Evolutionary conservation across 2,888 invertebrate genomes (phyloP).

Genomic region (Lepidochrysops patricia): DNA sequence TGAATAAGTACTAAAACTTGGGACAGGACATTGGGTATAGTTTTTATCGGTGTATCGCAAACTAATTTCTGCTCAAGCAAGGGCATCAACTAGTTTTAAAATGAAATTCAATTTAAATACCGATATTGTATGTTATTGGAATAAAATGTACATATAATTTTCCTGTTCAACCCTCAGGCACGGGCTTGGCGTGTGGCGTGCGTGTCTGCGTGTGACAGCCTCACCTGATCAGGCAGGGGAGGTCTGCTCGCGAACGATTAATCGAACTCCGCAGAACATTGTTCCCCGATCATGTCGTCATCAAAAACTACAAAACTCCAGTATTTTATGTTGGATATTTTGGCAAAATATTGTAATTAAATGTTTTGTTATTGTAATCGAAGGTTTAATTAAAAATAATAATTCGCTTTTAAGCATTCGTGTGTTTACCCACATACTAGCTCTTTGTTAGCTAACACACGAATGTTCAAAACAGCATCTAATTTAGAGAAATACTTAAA

Average conservation of each 20-base stretch:
- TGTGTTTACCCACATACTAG: no score
- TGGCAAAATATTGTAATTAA: neutral
- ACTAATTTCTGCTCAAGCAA: no score
- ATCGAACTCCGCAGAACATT: slow-evolving; percentile 24
- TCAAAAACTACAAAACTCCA: slow-evolving; percentile 13
- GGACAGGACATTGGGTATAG: no score
- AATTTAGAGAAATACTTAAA: no score
- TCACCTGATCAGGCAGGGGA: slow-evolving; percentile 24
- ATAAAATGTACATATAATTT: neutral
- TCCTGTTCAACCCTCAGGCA: slow-evolving; percentile 16
- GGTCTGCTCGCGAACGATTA: slow-evolving; percentile 24
- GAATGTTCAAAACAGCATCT: no score
- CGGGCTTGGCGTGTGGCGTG: slow-evolving; percentile 16
- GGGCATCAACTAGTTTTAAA: no score
- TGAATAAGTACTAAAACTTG: no score
- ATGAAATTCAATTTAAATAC: no score
- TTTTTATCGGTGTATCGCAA: no score
- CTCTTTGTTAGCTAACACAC: no score
- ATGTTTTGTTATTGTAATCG: neutral
- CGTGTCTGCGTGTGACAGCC: slow-evolving; percentile 25
- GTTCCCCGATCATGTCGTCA: slow-evolving; percentile 14
- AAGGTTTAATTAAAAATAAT: neutral
- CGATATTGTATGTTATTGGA: no score
- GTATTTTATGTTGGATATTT: neutral
- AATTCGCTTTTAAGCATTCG: neutral